Percentiles rank a stretch among this genome's conserved stretches.
These are phyloP conservation scores for Psittacula echo DNA, from an alignment of 2,797 vertebrate genomes.

Conservation along the genomic window DNA sequence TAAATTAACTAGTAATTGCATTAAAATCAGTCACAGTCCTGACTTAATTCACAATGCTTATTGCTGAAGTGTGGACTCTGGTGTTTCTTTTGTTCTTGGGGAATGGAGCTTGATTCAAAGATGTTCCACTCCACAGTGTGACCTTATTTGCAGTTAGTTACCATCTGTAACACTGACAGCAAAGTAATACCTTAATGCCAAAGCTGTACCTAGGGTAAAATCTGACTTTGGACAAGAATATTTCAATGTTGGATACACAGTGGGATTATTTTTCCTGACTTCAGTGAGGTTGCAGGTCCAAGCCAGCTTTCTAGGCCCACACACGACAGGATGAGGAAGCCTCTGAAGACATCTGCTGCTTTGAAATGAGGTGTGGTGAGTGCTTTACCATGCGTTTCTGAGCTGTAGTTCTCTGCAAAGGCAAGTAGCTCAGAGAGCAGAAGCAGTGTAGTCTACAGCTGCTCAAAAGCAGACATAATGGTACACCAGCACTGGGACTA, in stretches of 20 bases:
- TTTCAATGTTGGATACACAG: background rate
- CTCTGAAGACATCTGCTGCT: background rate
- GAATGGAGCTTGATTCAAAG: background rate
- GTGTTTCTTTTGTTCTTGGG: background rate
- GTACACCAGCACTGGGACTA: no score
- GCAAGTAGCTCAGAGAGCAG: background rate
- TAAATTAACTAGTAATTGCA: slow-evolving; percentile 47
- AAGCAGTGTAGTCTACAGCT: background rate
- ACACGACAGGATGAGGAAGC: background rate
- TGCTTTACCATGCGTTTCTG: background rate
- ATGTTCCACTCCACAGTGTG: background rate
- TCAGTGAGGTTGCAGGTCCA: background rate
- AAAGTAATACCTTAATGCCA: background rate
- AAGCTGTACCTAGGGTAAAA: background rate
- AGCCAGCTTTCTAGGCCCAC: background rate
- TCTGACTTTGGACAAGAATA: background rate
- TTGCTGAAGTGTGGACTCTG: background rate
- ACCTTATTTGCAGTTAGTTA: background rate
- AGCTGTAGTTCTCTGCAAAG: background rate
- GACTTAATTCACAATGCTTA: background rate
- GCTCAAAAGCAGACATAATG: background rate
- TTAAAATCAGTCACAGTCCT: slow-evolving; percentile 34
- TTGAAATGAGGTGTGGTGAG: background rate
- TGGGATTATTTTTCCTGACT: background rate
- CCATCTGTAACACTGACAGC: background rate